Evolutionary conservation across 37 sponge, comb jelly and placozoan genomes (phyloP), one percentile per base, ranked within the genome.

Genomic region (Tethya wilhelma): DNA sequence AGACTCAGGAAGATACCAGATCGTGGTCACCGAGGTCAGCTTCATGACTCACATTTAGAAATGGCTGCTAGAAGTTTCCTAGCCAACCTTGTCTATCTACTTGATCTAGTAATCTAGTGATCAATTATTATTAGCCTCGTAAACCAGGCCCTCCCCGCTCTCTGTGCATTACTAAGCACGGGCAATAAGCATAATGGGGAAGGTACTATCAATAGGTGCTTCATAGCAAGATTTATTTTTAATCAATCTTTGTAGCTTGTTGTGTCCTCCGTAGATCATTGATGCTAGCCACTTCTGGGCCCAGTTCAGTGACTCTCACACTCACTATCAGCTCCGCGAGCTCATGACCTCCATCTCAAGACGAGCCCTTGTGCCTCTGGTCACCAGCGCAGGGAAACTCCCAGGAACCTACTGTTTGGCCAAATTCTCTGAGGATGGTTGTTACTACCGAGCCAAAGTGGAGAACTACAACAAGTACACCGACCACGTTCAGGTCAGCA

Each of bases 251-350:
- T n/a, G n/a, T n/a, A n/a, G n/a, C n/a, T n/a, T n/a, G n/a, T n/a
- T n/a, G 26, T 58, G 5, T 58, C 17, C 59, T 29, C 4, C 65
- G 14, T 23, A 70, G 72, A 77, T 90, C 22, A 46, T 96, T 2
- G 81, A 87, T 80, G 91, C 96, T 56, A 89, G 88, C 2, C 91
- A 93, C 67, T 93, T 96, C 39, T 96, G 96, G 96, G 96, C 85
- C 25, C 93, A 90, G 75, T 46, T 80, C 7, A 65, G 63, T 17
- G 87, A 89, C 33, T 34, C 30, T 11, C 36, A 56, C 23, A 49
- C 53, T 20, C 19, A 28, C 59, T 38, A 11, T 11, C 9, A 67
- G 2, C 79, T 91, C 11, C 31, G 46, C 7, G 56, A 76, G 23
- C 32, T 95, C 38, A 56, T 86, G 69, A 81, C 75, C n/a, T 33